Evolutionary conservation across 2,888 invertebrate species (phyloP).

Genomic region (Chesias legatella): DNA sequence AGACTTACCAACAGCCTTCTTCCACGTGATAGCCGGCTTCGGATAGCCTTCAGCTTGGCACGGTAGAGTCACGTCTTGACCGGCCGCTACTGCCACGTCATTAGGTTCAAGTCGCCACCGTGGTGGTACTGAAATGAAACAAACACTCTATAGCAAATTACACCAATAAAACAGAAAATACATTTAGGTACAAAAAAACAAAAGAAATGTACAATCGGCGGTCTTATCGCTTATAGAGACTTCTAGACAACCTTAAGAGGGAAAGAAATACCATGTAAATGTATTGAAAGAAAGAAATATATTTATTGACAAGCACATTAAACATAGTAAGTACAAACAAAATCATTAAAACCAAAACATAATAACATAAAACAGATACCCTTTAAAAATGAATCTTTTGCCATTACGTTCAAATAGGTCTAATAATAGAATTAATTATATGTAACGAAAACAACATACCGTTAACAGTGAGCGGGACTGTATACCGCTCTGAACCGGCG

Average conservation of each 20-base stretch:
- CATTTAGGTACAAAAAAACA: neutral
- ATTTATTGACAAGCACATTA: no score
- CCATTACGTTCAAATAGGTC: no score
- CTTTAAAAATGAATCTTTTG: no score
- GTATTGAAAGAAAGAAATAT: no score
- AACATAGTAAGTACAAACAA: no score
- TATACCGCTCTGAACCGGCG: conserved; percentile 88
- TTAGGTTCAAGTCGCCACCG: conserved; percentile 93
- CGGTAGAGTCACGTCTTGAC: conserved; percentile 90
- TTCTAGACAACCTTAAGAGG: no score
- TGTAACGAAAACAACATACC: conserved; percentile 66
- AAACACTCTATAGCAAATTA: neutral
- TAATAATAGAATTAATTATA: neutral
- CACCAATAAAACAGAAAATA: neutral
- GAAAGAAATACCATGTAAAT: no score
- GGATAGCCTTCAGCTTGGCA: conserved; percentile 97
- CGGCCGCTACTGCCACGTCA: conserved; percentile 90
- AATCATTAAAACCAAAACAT: no score
- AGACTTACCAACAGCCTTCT: conserved; percentile 88
- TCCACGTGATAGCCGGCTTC: conserved; percentile 92
- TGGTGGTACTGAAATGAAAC: conserved; percentile 86
- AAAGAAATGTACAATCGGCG: no score
- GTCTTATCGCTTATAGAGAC: no score
- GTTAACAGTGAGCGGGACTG: conserved; percentile 90
- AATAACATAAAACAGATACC: no score